Conservation (phyloP, 2,888 invertebrate species). For the Stenodera caucasica region DNA sequence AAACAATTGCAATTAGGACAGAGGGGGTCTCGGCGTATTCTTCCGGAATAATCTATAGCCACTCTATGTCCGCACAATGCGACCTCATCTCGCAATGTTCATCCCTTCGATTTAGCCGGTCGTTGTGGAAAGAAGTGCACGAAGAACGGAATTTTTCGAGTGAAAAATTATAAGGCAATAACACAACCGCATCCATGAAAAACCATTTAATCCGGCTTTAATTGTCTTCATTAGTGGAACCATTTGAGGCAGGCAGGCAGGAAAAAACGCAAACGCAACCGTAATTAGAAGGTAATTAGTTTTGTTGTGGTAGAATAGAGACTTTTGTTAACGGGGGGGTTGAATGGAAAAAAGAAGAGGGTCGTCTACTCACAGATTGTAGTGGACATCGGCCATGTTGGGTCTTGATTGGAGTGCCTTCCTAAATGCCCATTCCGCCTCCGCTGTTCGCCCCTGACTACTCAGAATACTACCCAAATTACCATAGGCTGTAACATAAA, state of each 20-base stretch:
- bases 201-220: constrained; percentile 31
- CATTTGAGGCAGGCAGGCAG: constrained; percentile 4
- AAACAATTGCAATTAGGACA: constrained; percentile 39
- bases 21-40: constrained; percentile 39
- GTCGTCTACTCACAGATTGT: constrained; percentile 86
- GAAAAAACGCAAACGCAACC: constrained; percentile 22
- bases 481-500: constrained; percentile 78
- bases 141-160: neutral
- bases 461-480: constrained; percentile 96
- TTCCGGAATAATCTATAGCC: constrained; percentile 34
- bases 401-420: constrained; percentile 87
- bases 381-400: constrained; percentile 99
- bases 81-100: neutral
- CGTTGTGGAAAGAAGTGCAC: neutral
- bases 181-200: constrained; percentile 15
- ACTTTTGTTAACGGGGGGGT: neutral
- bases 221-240: constrained; percentile 38
- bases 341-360: constrained; percentile 27
- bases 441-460: constrained; percentile 79
- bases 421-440: constrained; percentile 91
- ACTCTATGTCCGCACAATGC: constrained; percentile 1
- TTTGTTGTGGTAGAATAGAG: constrained; percentile 16
- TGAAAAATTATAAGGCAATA: constrained; percentile 12
- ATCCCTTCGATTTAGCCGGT: neutral
- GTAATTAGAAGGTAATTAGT: constrained; percentile 37